phyloP scores from a whole-genome alignment of 1,140 invertebrate genomes.

The Brachionus koreanus region DNA sequence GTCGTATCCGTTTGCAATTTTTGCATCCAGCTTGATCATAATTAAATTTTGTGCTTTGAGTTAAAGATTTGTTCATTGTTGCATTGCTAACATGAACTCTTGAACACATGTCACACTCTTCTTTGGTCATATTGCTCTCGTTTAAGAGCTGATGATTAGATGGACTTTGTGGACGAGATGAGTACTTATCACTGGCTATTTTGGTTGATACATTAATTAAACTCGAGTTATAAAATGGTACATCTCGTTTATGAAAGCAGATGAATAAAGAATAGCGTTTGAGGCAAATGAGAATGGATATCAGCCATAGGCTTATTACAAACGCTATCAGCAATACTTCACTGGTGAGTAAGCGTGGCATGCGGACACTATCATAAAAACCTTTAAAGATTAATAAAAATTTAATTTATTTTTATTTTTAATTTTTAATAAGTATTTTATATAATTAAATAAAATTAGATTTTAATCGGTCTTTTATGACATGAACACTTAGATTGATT shows the following conservation, averaged over 20 bases:
- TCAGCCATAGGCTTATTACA: conserved; percentile 30
- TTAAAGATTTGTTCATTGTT: neutral
- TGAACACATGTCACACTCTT: neutral
- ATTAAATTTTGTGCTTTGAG: neutral
- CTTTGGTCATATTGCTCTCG: neutral
- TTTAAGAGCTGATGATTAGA: neutral
- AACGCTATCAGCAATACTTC: conserved; percentile 18
- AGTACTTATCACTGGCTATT: neutral
- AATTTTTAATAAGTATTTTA: too few relatives aligned
- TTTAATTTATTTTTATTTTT: too few relatives aligned
- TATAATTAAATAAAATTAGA: too few relatives aligned
- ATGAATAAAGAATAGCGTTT: conserved; percentile 34
- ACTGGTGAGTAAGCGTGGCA: conserved; percentile 27
- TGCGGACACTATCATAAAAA: neutral
- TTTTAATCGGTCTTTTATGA: too few relatives aligned
- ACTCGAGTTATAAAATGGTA: conserved; percentile 39
- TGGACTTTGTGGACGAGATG: neutral
- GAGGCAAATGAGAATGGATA: conserved; percentile 32
- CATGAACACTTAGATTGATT: too few relatives aligned
- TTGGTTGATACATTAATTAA: conserved; percentile 39
- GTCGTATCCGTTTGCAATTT: neutral
- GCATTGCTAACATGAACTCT: neutral
- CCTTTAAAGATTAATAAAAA: neutral
- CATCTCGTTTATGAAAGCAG: conserved; percentile 29
- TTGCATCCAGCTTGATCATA: neutral